These are phyloP conservation scores for Papilio glaucus DNA, from an alignment of 1,140 invertebrate genomes.

Conservation along the genomic window DNA sequence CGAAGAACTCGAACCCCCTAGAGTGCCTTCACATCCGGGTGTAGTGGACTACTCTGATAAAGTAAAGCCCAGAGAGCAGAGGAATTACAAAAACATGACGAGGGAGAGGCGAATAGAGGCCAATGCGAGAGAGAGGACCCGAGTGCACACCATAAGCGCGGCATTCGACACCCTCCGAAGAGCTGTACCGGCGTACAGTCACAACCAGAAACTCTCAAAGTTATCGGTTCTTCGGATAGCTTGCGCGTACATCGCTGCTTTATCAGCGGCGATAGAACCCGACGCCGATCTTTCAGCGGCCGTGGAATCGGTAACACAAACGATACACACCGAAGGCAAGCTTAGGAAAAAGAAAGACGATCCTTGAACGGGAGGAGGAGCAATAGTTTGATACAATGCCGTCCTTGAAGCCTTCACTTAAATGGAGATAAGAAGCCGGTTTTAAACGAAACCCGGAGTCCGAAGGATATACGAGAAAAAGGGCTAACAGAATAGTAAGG, in stretches of 20 bases:
- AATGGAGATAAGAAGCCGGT: neutral
- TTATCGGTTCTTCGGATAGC: constrained; percentile 95
- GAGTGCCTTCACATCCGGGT: constrained; percentile 84
- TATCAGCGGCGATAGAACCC: constrained; percentile 88
- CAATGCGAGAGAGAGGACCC: constrained; percentile 94
- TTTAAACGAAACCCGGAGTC: neutral
- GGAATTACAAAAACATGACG: constrained; percentile 98
- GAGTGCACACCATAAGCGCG: constrained; percentile 97
- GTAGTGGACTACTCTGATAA: constrained; percentile 70
- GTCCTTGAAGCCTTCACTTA: constrained; percentile 51
- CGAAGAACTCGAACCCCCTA: constrained; percentile 63
- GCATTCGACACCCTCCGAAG: constrained; percentile 94
- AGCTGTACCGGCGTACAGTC: constrained; percentile 94
- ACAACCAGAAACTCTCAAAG: constrained; percentile 96
- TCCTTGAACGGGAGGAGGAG: constrained; percentile 53
- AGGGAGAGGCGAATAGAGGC: constrained; percentile 95
- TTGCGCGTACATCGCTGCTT: constrained; percentile 94
- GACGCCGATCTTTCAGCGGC: constrained; percentile 88
- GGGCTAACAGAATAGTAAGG: constrained; percentile 10
- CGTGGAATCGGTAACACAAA: constrained; percentile 93
- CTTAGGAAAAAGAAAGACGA: constrained; percentile 94
- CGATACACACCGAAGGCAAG: constrained; percentile 96
- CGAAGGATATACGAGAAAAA: neutral
- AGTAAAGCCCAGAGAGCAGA: constrained; percentile 86
- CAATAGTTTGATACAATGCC: constrained; percentile 47